These are phyloP conservation scores for Camelus dromedarius DNA, from an alignment of 2,113 vertebrate genomes.

Conservation along the genomic window DNA sequence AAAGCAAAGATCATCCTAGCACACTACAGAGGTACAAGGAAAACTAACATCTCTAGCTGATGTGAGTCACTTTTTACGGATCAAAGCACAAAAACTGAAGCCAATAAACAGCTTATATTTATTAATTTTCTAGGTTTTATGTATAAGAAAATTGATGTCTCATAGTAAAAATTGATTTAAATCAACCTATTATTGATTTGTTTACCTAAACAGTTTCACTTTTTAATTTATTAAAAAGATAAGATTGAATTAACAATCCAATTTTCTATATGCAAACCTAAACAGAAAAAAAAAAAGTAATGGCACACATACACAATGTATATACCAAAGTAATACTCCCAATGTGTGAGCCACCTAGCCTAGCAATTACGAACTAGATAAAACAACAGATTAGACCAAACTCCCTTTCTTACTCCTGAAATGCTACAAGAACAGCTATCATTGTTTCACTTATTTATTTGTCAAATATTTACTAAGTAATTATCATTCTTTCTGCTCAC, in stretches of 20 bases:
- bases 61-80: neutral
- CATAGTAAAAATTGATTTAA: slow-evolving; percentile 58
- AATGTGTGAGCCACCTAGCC: neutral
- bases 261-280: slow-evolving; percentile 29
- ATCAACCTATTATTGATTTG: slow-evolving; percentile 3
- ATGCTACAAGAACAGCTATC: neutral
- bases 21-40: neutral
- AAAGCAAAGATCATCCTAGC: neutral
- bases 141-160: slow-evolving; percentile 50
- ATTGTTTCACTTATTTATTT: slow-evolving; percentile 28
- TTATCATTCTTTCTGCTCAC: neutral
- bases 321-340: neutral
- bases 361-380: neutral
- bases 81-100: slow-evolving; percentile 43
- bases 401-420: neutral
- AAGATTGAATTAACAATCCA: slow-evolving; percentile 21
- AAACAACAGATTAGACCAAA: slow-evolving; percentile 6
- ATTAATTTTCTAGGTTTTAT: slow-evolving; percentile 30
- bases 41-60: neutral
- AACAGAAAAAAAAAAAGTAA: slow-evolving; percentile 36
- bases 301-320: neutral
- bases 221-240: slow-evolving; percentile 61
- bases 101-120: neutral
- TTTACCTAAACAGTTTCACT: slow-evolving; percentile 42
- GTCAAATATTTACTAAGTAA: slow-evolving; percentile 13